Evolutionary conservation across 2,888 invertebrate species (phyloP).

Genomic region (Lagria hirta): DNA sequence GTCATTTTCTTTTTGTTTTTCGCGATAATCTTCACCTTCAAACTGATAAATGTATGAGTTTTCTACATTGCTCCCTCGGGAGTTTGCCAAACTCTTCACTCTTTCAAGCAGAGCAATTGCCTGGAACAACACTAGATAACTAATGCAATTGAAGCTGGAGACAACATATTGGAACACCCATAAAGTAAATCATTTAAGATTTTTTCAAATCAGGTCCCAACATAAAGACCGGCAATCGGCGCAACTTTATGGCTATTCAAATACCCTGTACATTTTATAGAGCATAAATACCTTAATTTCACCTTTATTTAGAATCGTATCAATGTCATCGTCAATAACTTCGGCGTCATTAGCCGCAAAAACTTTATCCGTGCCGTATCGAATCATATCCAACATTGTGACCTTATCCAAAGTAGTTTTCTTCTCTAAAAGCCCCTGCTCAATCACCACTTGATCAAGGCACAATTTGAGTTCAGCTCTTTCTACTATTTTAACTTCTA

Average conservation of each 20-base stretch:
- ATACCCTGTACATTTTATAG: too few species aligned
- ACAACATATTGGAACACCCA: too few species aligned
- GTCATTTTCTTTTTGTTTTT: slow-evolving; percentile 83
- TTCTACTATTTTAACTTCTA: slow-evolving; percentile 98
- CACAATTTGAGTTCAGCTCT: slow-evolving; percentile 95
- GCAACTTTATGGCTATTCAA: too few species aligned
- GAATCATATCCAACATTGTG: slow-evolving; percentile 98
- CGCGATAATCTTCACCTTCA: slow-evolving; percentile 97
- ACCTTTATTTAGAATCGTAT: slow-evolving; percentile 87
- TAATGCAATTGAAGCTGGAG: too few species aligned
- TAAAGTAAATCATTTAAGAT: too few species aligned
- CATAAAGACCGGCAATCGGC: too few species aligned
- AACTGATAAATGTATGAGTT: slow-evolving; percentile 78
- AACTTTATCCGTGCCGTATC: slow-evolving; percentile 99
- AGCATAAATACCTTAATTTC: slow-evolving; percentile 69
- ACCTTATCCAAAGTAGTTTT: slow-evolving; percentile 92
- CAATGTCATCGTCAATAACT: slow-evolving; percentile 97
- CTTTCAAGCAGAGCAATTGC: too few species aligned
- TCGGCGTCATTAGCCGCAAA: slow-evolving; percentile 97
- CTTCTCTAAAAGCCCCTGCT: slow-evolving; percentile 92
- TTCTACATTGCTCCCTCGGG: too few species aligned
- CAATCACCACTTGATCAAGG: slow-evolving; percentile 95
- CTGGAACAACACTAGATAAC: too few species aligned
- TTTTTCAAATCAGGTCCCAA: too few species aligned
- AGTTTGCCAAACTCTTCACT: too few species aligned